These are phyloP conservation scores for Enchytraeus crypticus DNA, from an alignment of 2,888 invertebrate genomes.

Conservation along the genomic window DNA sequence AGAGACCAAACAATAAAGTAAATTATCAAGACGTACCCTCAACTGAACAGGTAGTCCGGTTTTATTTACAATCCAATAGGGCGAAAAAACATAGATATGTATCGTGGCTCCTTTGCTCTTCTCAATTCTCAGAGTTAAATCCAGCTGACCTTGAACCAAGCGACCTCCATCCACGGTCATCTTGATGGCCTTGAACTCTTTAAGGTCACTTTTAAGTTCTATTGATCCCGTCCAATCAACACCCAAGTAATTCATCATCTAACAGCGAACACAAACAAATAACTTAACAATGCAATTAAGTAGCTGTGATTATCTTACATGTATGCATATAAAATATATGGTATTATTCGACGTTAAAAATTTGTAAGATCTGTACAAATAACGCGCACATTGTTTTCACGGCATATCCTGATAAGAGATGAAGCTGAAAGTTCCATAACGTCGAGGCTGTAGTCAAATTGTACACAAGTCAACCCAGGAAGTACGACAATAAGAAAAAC, in stretches of 20 bases:
- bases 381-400: no score
- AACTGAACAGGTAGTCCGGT: constrained; percentile 54
- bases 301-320: background rate
- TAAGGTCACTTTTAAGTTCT: constrained; percentile 59
- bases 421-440: no score
- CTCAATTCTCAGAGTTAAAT: constrained; percentile 62
- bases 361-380: background rate
- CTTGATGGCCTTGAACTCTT: constrained; percentile 56
- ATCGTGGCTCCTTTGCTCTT: constrained; percentile 57
- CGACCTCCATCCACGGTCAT: constrained; percentile 60
- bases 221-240: constrained; percentile 64
- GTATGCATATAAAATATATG: background rate
- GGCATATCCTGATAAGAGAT: no score
- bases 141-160: constrained; percentile 59
- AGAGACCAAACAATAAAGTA: no score
- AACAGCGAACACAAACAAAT: constrained; percentile 15
- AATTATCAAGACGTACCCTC: constrained; percentile 58
- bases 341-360: background rate
- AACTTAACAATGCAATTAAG: background rate
- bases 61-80: constrained; percentile 48
- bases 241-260: constrained; percentile 60
- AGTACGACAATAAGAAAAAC: no score
- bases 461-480: no score
- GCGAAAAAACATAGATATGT: constrained; percentile 55
- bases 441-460: no score